phyloP scores from a whole-genome alignment of 2,113 vertebrate species.

The Siphamia tubifer region DNA sequence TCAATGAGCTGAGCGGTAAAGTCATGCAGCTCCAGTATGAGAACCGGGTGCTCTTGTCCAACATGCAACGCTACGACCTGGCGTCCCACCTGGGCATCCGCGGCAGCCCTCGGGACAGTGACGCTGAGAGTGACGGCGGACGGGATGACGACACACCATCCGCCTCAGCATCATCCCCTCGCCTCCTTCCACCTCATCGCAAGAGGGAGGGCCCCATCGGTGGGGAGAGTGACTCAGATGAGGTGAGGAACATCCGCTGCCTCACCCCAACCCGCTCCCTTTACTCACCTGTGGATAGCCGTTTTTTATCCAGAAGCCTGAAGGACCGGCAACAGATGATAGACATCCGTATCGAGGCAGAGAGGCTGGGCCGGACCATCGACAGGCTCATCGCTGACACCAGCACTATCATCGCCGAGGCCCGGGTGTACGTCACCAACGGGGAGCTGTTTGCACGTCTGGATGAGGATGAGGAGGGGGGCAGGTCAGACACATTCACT shows the following conservation, averaged over 20 bases:
- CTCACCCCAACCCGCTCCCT: constrained; percentile 93
- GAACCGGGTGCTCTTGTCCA: constrained; percentile 96
- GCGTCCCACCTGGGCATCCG: constrained; percentile 96
- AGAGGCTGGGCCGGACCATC: constrained; percentile 94
- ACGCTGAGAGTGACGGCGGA: constrained; percentile 92
- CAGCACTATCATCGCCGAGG: constrained; percentile 96
- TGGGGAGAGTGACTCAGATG: constrained; percentile 95
- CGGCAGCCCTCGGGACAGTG: constrained; percentile 92
- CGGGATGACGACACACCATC: constrained; percentile 86
- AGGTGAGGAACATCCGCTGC: constrained; percentile 95
- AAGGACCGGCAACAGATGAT: constrained; percentile 97
- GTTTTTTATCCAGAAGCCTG: constrained; percentile 91
- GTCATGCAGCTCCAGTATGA: constrained; percentile 99
- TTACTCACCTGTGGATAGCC: constrained; percentile 84
- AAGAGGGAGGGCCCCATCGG: constrained; percentile 96
- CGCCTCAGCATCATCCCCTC: constrained; percentile 59
- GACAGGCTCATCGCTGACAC: constrained; percentile 96
- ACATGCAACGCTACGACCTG: constrained; percentile 98
- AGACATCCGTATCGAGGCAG: constrained; percentile 95
- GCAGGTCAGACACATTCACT: constrained; percentile 63
- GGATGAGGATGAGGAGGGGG: constrained; percentile 95
- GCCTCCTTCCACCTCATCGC: constrained; percentile 90
- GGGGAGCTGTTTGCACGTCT: constrained; percentile 93
- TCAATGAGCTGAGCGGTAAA: constrained; percentile 97
- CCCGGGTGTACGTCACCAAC: constrained; percentile 91